Base-by-base conservation (phyloP, 2,797 vertebrate species). In the Manis pentadactyla region DNA sequence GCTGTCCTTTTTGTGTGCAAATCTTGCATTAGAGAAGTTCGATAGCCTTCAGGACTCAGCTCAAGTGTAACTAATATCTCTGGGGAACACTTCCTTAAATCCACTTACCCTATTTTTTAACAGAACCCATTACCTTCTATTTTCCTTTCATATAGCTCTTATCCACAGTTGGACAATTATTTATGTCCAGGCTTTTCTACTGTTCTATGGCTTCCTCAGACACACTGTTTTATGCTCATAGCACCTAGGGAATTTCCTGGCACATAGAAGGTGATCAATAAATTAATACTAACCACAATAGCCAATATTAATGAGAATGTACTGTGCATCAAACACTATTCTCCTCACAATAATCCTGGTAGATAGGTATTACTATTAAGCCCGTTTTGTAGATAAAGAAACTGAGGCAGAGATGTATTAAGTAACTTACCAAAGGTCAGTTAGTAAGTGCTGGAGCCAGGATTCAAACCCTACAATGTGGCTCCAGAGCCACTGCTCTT, bases 321-420 rank as follows among this genome's bases (percentile, higher is more conserved):
- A 81, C 78, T 81, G 19, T 71, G 21, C 21, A 85, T 5, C 37
- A 95, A 94, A 66, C 12, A 57, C 42, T 55, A 21, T 63, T 89
- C 15, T 92, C 34, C 11, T 57, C 73, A 74, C 66, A 81, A 59
- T 79, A 93, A 59, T 17, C 29, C 19, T 64, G 49, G 63, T 55
- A 93, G 7, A 61, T 61, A 81, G 23, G 15, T 64, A 82, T 87
- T 53, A 83, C 63, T 82, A 57, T 91, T 83, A 79, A 93, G 84
- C 53, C 27, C 11, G 66, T 27, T 73, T 59, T 74, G 49, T 79
- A 73, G 69, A 84, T 51, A 91, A 69, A 49, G 55, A 87, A 96
- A 85, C 73, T 79, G 57, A 85, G 34, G 66, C 34, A 92, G 87
- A 93, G 27, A 64, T 59, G 37, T 31, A 78, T 39, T 63, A 95